Conservation (phyloP, 1,140 invertebrate species). For the Nephila pilipes region DNA sequence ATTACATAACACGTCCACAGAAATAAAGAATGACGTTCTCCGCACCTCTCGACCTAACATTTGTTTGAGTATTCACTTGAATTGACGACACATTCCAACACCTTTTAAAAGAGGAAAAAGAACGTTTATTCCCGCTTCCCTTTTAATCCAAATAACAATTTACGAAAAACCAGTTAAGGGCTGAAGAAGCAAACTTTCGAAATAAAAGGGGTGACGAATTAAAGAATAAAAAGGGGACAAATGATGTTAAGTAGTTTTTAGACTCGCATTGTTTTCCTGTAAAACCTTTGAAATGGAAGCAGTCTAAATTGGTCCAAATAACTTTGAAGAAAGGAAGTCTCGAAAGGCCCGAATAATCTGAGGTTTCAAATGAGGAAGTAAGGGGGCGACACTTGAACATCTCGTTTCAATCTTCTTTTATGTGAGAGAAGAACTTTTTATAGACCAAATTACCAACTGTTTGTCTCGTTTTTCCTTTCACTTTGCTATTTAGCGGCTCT, state of each 20-base stretch:
- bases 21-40: too few relatives aligned
- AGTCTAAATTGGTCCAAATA: conserved; percentile 18
- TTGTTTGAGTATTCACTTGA: too few relatives aligned
- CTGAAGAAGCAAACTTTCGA: not conserved
- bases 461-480: not conserved
- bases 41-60: too few relatives aligned
- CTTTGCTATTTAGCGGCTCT: not conserved
- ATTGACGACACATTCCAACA: too few relatives aligned
- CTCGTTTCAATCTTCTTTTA: not conserved
- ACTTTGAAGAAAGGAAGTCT: not conserved
- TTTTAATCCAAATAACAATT: not conserved
- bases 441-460: not conserved
- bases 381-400: not conserved
- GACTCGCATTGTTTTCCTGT: not conserved
- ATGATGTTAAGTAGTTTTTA: conserved; percentile 3
- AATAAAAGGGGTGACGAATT: not conserved
- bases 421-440: not conserved
- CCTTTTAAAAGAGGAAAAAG: too few relatives aligned
- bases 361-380: not conserved
- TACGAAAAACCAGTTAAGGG: not conserved
- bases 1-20: too few relatives aligned
- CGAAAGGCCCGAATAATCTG: not conserved
- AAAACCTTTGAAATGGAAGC: not conserved
- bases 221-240: not conserved
- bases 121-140: not conserved